These are phyloP conservation scores for Hypercompe scribonia DNA, from an alignment of 2,888 invertebrate genomes.

Conservation along the genomic window DNA sequence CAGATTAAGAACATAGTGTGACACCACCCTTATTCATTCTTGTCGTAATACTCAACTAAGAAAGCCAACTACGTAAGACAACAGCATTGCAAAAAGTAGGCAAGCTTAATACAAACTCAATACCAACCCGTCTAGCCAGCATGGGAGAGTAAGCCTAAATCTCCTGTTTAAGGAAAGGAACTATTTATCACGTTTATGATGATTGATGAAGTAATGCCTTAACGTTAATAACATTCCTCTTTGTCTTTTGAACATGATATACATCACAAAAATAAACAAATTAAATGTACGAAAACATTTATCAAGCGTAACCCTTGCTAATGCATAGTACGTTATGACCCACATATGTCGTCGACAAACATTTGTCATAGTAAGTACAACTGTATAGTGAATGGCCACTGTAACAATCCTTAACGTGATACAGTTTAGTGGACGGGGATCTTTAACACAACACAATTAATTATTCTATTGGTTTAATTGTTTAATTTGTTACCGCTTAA, in stretches of 20 bases:
- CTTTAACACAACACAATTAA: constrained; percentile 36
- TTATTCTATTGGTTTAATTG: neutral
- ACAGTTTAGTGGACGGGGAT: constrained; percentile 26
- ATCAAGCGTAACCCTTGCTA: constrained; percentile 34
- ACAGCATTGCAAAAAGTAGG: no score
- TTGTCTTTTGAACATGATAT: neutral
- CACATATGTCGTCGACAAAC: constrained; percentile 33
- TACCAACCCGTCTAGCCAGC: no score
- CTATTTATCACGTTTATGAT: no score
- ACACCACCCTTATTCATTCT: no score
- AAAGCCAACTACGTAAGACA: no score
- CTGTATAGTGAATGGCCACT: constrained; percentile 20
- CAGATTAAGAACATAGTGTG: no score
- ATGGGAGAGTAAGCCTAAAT: no score
- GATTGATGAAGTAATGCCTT: neutral
- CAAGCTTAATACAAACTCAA: no score
- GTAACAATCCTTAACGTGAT: constrained; percentile 24
- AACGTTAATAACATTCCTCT: neutral
- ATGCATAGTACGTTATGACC: constrained; percentile 36
- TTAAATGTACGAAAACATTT: constrained; percentile 34
- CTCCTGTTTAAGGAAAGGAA: no score
- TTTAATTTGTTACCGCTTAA: neutral
- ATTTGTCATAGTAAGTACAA: constrained; percentile 40
- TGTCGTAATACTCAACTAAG: no score
- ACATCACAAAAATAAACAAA: neutral